Evolutionary conservation across 64 coral and sea anemone species (phyloP).

Genomic region (Platygyra sinensis): DNA sequence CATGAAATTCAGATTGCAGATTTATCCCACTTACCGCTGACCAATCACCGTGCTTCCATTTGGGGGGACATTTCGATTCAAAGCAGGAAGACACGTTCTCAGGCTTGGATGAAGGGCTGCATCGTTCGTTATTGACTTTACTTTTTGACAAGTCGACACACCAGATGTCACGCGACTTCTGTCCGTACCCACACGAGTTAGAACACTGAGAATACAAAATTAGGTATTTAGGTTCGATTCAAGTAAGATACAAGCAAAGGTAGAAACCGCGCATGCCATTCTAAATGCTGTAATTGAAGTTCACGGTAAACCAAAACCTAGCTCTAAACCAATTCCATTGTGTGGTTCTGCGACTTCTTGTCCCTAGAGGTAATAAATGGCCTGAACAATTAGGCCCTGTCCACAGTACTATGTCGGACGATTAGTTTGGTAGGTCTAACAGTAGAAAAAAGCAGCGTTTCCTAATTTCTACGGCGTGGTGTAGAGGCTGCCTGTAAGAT

Average conservation of each 20-base stretch:
- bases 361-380: neutral
- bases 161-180: slow-evolving; percentile 62
- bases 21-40: slow-evolving; percentile 59
- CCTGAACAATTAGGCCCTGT: neutral
- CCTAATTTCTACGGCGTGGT: too few species aligned
- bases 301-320: too few species aligned
- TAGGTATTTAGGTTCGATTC: neutral
- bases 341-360: neutral
- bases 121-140: slow-evolving; percentile 38
- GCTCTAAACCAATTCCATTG: too few species aligned
- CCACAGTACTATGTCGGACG: neutral
- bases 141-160: slow-evolving; percentile 57
- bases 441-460: too few species aligned
- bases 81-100: slow-evolving; percentile 56
- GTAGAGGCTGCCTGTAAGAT: too few species aligned
- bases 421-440: too few species aligned
- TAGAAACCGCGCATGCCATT: neutral
- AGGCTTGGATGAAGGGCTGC: slow-evolving; percentile 63
- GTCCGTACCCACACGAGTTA: slow-evolving; percentile 80
- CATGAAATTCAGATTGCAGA: too few species aligned
- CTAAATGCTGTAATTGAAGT: too few species aligned
- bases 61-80: slow-evolving; percentile 72
- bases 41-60: slow-evolving; percentile 96
- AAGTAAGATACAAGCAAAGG: neutral
- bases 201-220: slow-evolving; percentile 62